Evolutionary conservation across 1,140 invertebrate genomes (phyloP).

Genomic region (Polyergus mexicanus): DNA sequence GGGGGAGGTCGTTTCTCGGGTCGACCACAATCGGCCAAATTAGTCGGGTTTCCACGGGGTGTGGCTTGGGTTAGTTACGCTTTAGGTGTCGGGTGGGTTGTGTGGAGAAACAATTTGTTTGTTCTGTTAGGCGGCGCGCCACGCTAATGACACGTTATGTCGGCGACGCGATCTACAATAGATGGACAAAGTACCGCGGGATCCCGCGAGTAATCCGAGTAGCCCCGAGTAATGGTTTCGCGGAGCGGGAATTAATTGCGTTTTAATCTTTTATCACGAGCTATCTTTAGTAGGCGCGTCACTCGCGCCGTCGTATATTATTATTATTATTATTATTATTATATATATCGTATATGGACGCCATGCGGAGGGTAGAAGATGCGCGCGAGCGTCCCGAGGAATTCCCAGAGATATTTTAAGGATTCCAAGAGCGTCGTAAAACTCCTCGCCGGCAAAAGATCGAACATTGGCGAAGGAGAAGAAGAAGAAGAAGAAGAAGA

Average conservation of each 20-base stretch:
- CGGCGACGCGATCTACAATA: slow-evolving; percentile 64
- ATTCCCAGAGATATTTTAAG: slow-evolving; percentile 73
- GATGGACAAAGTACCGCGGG: slow-evolving; percentile 38
- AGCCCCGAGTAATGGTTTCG: slow-evolving; percentile 3
- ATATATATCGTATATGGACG: not conserved
- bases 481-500: slow-evolving; percentile 38
- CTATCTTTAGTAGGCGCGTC: slow-evolving; percentile 31
- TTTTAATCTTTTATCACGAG: slow-evolving; percentile 56
- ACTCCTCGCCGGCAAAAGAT: slow-evolving; percentile 53
- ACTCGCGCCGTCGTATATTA: not conserved
- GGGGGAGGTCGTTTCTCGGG: slow-evolving; percentile 55
- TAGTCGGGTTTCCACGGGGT: slow-evolving; percentile 69
- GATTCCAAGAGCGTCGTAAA: slow-evolving; percentile 77
- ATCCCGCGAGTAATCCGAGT: slow-evolving; percentile 51
- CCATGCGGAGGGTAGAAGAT: not conserved
- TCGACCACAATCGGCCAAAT: slow-evolving; percentile 67
- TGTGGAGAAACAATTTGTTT: slow-evolving; percentile 75
- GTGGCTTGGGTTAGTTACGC: slow-evolving; percentile 68
- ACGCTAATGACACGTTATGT: slow-evolving; percentile 77
- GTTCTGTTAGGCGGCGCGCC: slow-evolving; percentile 75
- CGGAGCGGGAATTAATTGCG: slow-evolving; percentile 53
- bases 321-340: no score
- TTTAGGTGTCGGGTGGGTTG: slow-evolving; percentile 68
- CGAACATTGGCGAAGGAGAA: slow-evolving; percentile 55
- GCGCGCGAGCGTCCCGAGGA: slow-evolving; percentile 23